Evolutionary conservation across 2,888 invertebrate species (phyloP), one percentile per base, ranked within the genome.

Genomic region (Pyrrhosoma nymphula): DNA sequence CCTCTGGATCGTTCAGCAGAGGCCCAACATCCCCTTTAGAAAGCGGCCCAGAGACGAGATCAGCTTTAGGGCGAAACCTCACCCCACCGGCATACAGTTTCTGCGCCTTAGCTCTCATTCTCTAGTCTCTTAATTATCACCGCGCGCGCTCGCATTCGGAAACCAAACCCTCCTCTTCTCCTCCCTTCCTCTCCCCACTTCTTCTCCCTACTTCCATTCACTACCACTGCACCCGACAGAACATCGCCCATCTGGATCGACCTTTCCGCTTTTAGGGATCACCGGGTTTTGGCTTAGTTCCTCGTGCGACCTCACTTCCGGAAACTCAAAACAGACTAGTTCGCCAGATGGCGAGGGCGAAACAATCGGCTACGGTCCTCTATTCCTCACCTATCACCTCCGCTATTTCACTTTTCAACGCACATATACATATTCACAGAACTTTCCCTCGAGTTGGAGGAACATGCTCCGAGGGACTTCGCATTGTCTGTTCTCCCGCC

Each of bases 241-340:
- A 82, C 23, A 23, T 14, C 26, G 26, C 26, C 82, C 30, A 82
- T 16, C 30, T 82, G 35, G 30, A 82, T 82, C 82, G 82, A 35
- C 35, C 82, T 26, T 35, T 82, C 82, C 82, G 35, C 26, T 82
- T 35, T 16, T 18, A 23, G 35, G 35, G 35, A 82, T 35, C 82
- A 16, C 23, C 69, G 69, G 26, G n/a, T 69, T 69, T 82, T 30
- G 82, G 82, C 82, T 82, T 82, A n/a, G 26, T 82, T 39, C 91
- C 20, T 63, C 39, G 91, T 69, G 60, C 39, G 91, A 91, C 63
- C 91, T 63, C 60, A 91, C 91, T 91, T 63, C 91, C 63, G 60
- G 60, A 63, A 63, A 39, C 47, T 89, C 89, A 47, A n/a, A 39
- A 47, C 35, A 47, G 47, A 16, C 30, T 3, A 63, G 8, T 39